Base-by-base conservation (phyloP, 2,888 invertebrate species). In the Epiblema foenella region DNA sequence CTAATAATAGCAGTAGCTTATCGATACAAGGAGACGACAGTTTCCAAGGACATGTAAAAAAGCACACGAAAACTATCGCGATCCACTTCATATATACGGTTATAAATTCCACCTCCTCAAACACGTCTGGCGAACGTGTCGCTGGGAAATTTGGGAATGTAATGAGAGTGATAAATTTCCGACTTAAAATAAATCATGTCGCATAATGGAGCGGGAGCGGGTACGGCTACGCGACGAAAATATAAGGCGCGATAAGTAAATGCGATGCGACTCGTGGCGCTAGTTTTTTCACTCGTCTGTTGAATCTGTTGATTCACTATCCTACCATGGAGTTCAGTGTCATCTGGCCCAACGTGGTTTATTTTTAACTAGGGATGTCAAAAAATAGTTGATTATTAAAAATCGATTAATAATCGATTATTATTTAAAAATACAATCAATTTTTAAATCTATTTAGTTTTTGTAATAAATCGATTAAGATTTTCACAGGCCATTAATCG, bases 161-260 rank as follows among this genome's bases (percentile, higher is more conserved):
- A 83, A 85, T 83, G 82, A 84, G 81, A 83, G 83, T 81, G 83
- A 85, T 85, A 85, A 83, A 85, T 84, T 83, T 76, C 74, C 77
- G 73, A 76, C 75, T 74, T 75, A 79, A 80, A 82, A 78, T 84
- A 83, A 81, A 84, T 84, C 83, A 82, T 80, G 75, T 73, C 77
- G 78, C 78, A 80, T 80, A 78, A 77, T 75, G 75, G 77, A 65
- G 77, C 75, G 77, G 9, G 33, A 7, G 33, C 33, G 33, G 77
- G 5, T 42, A 42, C 42, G 42, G 42, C 42, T 72, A 42, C 54
- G 54, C 11, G 46, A 42, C 51, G 58, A 58, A 54, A 60, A 60
- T 66, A 66, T 60, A 52, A 52, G 18, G 63, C 52, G 63, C 37
- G 51, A 51, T 63, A 51, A 51, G 51, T 59, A 24, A n/a, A n/a